Conservation (phyloP, 2,797 vertebrate species). For the Helostoma temminkii region DNA sequence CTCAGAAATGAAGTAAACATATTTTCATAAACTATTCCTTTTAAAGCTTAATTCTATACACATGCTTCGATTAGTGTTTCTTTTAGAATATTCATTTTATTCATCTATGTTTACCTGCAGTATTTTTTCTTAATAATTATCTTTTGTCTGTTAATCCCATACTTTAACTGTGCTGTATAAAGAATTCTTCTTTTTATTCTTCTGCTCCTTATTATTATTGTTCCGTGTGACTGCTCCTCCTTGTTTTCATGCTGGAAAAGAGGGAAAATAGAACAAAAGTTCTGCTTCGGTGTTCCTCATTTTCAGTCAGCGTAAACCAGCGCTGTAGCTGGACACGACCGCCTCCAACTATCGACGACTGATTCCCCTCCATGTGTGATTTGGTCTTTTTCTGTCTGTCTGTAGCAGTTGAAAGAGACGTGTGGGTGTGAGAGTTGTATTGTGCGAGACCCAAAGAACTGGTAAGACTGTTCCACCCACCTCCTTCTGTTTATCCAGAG, state of each 20-base stretch:
- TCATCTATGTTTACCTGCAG: not conserved
- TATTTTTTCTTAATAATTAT: not conserved
- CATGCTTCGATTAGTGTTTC: not conserved
- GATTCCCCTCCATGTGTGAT: constrained; percentile 31
- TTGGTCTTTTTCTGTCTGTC: constrained; percentile 27
- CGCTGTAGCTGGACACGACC: constrained; percentile 11
- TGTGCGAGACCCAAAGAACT: constrained; percentile 43
- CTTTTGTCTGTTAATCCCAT: constrained; percentile 11
- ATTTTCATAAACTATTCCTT: not conserved
- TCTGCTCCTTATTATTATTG: constrained; percentile 15
- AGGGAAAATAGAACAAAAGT: not conserved
- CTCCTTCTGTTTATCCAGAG: constrained; percentile 47
- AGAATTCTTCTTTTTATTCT: not conserved
- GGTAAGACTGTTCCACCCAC: constrained; percentile 55
- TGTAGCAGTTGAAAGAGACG: constrained; percentile 41
- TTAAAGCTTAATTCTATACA: not conserved
- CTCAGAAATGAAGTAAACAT: not conserved
- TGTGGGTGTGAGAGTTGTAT: constrained; percentile 56
- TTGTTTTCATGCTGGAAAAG: not conserved
- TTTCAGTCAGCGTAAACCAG: constrained; percentile 10
- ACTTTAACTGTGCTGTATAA: not conserved
- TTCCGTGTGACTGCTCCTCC: constrained; percentile 4
- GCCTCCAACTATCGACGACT: constrained; percentile 55
- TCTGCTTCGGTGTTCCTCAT: not conserved
- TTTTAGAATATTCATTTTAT: not conserved